A percentile compares a stretch with the other conserved stretches of the same genome.
These are phyloP conservation scores for Glaucidium brasilianum DNA, from an alignment of 2,113 vertebrate species.

Conservation along the genomic window DNA sequence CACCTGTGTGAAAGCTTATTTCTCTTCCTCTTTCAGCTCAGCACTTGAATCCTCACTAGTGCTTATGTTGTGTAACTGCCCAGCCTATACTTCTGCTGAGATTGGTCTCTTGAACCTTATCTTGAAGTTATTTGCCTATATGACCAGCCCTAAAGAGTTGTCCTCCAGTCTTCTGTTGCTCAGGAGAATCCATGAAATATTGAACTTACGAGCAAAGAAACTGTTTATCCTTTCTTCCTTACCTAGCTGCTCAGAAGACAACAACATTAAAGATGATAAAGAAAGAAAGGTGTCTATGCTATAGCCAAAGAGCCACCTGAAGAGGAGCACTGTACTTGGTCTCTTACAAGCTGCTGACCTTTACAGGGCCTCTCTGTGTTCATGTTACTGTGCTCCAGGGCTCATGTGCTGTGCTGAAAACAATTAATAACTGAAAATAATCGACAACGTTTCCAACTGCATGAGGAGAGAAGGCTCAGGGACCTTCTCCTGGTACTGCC, in stretches of 20 bases:
- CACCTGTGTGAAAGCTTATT: not conserved
- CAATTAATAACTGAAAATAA: not conserved
- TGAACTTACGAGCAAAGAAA: not conserved
- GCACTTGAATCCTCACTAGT: not conserved
- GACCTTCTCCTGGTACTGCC: not conserved
- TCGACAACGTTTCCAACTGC: not conserved
- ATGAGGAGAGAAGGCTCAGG: not conserved
- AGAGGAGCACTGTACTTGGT: accelerated
- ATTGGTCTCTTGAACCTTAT: not conserved
- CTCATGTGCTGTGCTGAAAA: not conserved
- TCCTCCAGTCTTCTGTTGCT: not conserved
- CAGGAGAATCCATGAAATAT: not conserved
- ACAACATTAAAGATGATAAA: not conserved
- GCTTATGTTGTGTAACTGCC: not conserved
- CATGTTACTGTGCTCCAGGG: not conserved
- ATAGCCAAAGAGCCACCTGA: not conserved
- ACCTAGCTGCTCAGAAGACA: not conserved
- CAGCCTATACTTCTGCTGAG: not conserved
- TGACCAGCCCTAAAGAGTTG: not conserved
- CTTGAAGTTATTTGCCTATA: not conserved
- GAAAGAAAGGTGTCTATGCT: not conserved
- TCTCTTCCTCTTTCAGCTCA: not conserved
- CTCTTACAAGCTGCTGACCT: not conserved
- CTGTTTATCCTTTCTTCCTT: not conserved
- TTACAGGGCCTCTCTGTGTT: accelerated